Conservation (phyloP, 2,113 vertebrate genomes). For the Spizaetus ornatus region DNA sequence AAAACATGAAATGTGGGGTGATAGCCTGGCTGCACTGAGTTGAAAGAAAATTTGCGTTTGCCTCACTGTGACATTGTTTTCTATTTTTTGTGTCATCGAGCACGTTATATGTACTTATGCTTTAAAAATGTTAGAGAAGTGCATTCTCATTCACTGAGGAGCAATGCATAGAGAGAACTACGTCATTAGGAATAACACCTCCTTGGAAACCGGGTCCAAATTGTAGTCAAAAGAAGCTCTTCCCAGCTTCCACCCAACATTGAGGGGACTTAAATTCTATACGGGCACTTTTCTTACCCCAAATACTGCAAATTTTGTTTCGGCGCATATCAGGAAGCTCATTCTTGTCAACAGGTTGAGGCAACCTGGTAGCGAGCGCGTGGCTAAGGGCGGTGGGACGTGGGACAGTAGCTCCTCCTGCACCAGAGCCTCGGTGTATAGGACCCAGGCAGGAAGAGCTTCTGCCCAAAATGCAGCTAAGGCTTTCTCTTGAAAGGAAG, state of each 20-base stretch:
- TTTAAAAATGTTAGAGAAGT: background rate
- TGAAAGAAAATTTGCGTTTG: background rate
- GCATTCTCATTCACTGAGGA: background rate
- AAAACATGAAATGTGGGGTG: background rate
- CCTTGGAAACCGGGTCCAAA: background rate
- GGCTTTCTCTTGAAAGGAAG: background rate
- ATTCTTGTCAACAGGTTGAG: background rate
- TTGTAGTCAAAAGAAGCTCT: background rate
- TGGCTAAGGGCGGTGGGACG: accelerated
- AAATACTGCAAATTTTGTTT: background rate
- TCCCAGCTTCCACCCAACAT: background rate
- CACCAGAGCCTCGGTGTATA: background rate
- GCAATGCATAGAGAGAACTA: background rate
- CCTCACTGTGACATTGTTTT: background rate
- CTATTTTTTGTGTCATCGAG: background rate
- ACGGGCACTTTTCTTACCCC: background rate
- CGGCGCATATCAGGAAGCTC: background rate
- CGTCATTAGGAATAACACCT: background rate
- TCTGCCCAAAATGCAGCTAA: background rate
- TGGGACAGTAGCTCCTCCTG: background rate
- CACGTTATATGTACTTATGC: background rate
- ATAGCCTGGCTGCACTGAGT: background rate
- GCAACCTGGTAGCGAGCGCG: background rate
- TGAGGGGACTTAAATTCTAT: background rate
- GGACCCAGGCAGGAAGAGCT: background rate